Evolutionary conservation across 1,140 invertebrate species (phyloP), one percentile per base, ranked within the genome.

Genomic region (Eumeta japonica): DNA sequence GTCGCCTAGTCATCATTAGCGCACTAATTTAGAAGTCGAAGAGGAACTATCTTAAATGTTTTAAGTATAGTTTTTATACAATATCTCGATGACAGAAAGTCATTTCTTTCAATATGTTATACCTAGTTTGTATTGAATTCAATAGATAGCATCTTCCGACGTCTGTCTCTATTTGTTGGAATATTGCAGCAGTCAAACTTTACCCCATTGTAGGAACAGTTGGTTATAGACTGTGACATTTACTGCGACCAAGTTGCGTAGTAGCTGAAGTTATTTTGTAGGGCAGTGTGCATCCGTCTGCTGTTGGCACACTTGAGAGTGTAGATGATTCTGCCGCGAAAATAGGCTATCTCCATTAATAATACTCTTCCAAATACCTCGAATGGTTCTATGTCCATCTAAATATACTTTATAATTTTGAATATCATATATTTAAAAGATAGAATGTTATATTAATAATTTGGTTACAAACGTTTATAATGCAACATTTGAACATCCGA

Each of bases 101-200:
- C n/a, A n/a, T n/a, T n/a, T n/a, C n/a, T n/a, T n/a, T n/a, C n/a
- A n/a, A n/a, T n/a, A n/a, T n/a, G n/a, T n/a, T n/a, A n/a, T n/a
- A 76, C 73, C 57, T 58, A 15, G 61, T 76, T 61, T 85, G 83
- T 39, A 82, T 62, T 0, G 83, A 83, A 42, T 86, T 86, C 1
- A 87, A 72, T 15, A 78, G 79, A 48, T 76, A 86, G 50, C 84
- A 87, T 12, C 63, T 55, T 3, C 85, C 85, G 20, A 83, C 50
- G 52, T 86, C 84, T 0, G 85, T 86, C 24, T 81, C 64, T 41
- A 86, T 75, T 1, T 71, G 64, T 18, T 76, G 62, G 47, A 87
- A 86, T 79, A 43, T 76, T 65, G 44, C 85, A 87, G 50, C 85
- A 87, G 20, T 84, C 74, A 41, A 87, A 86, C 0, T 58, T 41